Evolutionary conservation across 2,888 invertebrate genomes (phyloP).

Genomic region (Mellilla xanthometata): DNA sequence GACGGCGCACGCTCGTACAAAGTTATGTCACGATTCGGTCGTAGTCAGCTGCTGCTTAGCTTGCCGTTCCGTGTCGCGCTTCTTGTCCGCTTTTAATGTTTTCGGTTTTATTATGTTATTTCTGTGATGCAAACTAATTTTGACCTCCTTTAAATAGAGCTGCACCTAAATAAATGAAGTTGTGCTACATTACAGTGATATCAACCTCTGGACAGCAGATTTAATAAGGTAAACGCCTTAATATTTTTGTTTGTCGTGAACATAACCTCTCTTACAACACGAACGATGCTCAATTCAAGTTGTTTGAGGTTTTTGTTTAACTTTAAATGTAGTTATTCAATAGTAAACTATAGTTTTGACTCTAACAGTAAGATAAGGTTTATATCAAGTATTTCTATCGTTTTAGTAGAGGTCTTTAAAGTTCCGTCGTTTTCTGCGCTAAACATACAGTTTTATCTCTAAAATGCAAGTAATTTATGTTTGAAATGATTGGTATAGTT

Average conservation of each 20-base stretch:
- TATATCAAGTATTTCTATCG: too few species aligned
- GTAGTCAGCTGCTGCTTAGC: slow-evolving; percentile 88
- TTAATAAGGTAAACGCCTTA: slow-evolving; percentile 80
- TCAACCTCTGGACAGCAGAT: slow-evolving; percentile 59
- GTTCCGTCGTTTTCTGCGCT: neutral
- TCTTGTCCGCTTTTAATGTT: slow-evolving; percentile 84
- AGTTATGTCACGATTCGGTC: slow-evolving; percentile 59
- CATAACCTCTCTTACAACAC: slow-evolving; percentile 77
- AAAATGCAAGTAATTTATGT: slow-evolving; percentile 1
- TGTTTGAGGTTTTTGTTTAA: slow-evolving; percentile 35
- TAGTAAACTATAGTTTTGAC: too few species aligned
- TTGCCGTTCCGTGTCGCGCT: slow-evolving; percentile 86
- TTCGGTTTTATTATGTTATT: slow-evolving; percentile 83
- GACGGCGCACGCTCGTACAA: slow-evolving; percentile 44
- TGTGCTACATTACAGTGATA: slow-evolving; percentile 72
- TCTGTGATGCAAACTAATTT: slow-evolving; percentile 81
- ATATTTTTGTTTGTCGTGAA: slow-evolving; percentile 80
- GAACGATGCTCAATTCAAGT: slow-evolving; percentile 65
- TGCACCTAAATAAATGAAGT: slow-evolving; percentile 66
- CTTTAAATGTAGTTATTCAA: neutral
- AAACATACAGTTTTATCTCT: slow-evolving; percentile 6
- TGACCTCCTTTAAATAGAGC: slow-evolving; percentile 68
- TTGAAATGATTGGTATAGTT: neutral
- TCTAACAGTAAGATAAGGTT: too few species aligned
- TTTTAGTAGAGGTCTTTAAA: too few species aligned